Evolutionary conservation across 1,140 invertebrate genomes (phyloP).

Genomic region (Brachionus koreanus): DNA sequence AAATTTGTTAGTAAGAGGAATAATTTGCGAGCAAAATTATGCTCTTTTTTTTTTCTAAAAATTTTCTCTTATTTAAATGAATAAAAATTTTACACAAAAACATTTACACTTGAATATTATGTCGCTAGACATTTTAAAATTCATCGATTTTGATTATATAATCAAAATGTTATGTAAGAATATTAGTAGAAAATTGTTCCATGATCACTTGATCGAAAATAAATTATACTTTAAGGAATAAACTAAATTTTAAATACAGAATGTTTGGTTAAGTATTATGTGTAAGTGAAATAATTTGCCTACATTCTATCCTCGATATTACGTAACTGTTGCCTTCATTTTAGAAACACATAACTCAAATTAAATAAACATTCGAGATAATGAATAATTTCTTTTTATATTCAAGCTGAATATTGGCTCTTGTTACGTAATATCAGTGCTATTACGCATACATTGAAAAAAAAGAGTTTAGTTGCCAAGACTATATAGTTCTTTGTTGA

Average conservation of each 20-base stretch:
- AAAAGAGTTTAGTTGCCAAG: slow-evolving; percentile 1
- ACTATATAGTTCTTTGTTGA: not conserved
- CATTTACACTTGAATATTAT: not conserved
- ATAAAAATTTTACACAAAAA: not conserved
- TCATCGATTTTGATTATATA: not conserved
- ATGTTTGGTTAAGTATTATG: not conserved
- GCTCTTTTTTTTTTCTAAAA: not conserved
- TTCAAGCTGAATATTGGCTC: not conserved
- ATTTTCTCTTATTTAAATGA: too few species aligned
- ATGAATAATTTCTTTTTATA: not conserved
- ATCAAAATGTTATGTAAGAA: not conserved
- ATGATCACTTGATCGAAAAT: not conserved
- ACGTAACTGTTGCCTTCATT: not conserved
- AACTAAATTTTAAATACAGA: not conserved
- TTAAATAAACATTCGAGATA: not conserved
- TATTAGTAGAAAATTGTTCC: not conserved
- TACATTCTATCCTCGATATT: not conserved
- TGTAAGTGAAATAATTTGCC: not conserved
- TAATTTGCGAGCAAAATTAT: too few species aligned
- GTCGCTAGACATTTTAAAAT: not conserved
- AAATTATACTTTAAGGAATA: not conserved
- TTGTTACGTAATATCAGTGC: not conserved
- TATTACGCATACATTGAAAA: not conserved
- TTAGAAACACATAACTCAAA: not conserved
- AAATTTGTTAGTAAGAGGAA: too few species aligned